Conservation (phyloP, 2,888 invertebrate genomes). For the Brassicogethes aeneus region DNA sequence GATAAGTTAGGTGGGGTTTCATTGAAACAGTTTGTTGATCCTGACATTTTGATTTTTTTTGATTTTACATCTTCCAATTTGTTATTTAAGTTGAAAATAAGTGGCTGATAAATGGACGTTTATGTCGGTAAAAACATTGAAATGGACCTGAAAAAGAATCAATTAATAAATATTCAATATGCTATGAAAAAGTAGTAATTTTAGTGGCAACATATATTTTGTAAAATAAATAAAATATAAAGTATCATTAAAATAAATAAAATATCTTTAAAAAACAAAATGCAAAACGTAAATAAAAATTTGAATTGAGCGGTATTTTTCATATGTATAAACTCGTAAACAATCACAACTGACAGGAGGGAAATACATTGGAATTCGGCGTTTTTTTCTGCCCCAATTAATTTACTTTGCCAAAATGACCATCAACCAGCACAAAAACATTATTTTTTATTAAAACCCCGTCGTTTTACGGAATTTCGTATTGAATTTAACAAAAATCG, state of each 20-base stretch:
- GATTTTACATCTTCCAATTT: constrained; percentile 15
- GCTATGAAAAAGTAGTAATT: no score
- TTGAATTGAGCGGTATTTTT: constrained; percentile 31
- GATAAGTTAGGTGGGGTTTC: constrained; percentile 11
- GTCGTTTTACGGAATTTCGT: constrained; percentile 8
- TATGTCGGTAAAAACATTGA: constrained; percentile 11
- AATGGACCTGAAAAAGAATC: constrained; percentile 4
- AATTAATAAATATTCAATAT: no score
- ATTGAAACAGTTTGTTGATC: constrained; percentile 13
- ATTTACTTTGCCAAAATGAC: no score
- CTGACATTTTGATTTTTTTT: constrained; percentile 15
- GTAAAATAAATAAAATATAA: no score
- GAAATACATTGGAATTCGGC: constrained; percentile 7
- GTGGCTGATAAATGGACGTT: no score
- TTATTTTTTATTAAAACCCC: no score
- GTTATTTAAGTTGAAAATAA: not conserved
- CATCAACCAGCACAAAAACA: no score
- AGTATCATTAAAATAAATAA: no score
- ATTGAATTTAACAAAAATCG: constrained; percentile 18
- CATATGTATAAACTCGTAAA: constrained; percentile 33
- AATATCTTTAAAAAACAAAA: no score
- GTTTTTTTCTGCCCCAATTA: constrained; percentile 1
- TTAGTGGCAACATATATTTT: no score
- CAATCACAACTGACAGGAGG: constrained; percentile 33
- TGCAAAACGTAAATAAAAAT: no score